Base-by-base conservation (phyloP, 2,797 vertebrate genomes). In the Phalanger gymnotis region DNA sequence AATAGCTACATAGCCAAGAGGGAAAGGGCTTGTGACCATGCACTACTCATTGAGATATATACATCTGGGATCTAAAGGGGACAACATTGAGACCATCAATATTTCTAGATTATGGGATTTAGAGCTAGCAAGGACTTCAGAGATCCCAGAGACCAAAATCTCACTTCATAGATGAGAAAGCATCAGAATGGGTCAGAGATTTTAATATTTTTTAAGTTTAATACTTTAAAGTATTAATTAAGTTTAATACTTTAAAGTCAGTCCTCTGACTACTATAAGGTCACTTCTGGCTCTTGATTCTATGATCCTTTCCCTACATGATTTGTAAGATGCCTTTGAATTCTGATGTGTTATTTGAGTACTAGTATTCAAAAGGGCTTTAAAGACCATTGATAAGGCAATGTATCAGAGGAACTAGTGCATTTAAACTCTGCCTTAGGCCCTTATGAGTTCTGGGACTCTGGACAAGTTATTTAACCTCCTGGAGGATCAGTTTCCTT, bases 41-140 rank as follows among this genome's bases (percentile, higher is more conserved):
- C 10, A 73, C 40, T 31, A 0, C 14, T 53, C 14, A 0, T 0
- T 11, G 30, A 47, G 56, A 34, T n/a, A n/a, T n/a, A 31, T 31
- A 61, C 19, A 40, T 73, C 66, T 73, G 2, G 6, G 34, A 19
- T 22, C 16, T 40, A 73, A 19, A 81, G 2, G 66, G 6, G 19
- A 81, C 14, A n/a, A 66, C 19, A 40, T 9, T 22, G 6, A 40
- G 19, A 81, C n/a, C 19, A 40, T 47, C 9, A n/a, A 81, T 25
- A 81, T 81, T 47, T 73, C 1, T 12, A 81, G 66, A 40, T 81
- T 40, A 10, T 40, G 2, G 16, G 2, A 81, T 81, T 81, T 40
- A 40, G 61, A 73, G 34, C 6, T 66, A 5, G 61, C 61, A 73
- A 16, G 34, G 5, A 40, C 61, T n/a, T 14, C 16, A 73, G 61